Conservation (phyloP, 2,888 invertebrate genomes). For the Lithophane ornitopus region DNA sequence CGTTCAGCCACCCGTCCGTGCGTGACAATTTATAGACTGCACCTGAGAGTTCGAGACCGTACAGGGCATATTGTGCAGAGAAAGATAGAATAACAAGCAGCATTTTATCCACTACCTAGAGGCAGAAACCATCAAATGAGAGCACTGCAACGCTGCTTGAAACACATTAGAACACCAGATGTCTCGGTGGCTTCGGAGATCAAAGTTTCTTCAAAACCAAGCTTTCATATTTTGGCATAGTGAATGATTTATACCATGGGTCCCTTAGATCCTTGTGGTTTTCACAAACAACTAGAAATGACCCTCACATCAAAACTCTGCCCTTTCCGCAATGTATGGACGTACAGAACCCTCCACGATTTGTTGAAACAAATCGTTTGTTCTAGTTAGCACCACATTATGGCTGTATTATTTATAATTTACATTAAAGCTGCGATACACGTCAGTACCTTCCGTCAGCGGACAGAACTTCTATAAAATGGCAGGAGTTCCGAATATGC, state of each 20-base stretch:
- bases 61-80: not conserved
- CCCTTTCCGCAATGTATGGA: constrained; percentile 10
- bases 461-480: constrained; percentile 61
- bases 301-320: not conserved
- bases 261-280: not conserved
- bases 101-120: not conserved
- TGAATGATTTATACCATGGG: not conserved
- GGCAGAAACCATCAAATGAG: not conserved
- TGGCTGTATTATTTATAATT: constrained; percentile 70
- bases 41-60: no score
- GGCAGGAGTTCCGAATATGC: constrained; percentile 17
- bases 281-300: not conserved
- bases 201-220: not conserved
- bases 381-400: constrained; percentile 64
- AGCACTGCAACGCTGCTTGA: not conserved
- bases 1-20: no score
- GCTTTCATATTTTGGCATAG: not conserved
- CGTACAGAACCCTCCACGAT: constrained; percentile 47
- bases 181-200: not conserved
- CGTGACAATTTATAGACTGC: no score
- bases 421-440: constrained; percentile 67
- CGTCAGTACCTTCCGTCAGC: constrained; percentile 64
- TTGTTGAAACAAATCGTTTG: constrained; percentile 65
- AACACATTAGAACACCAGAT: not conserved
- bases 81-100: not conserved